Evolutionary conservation across 2,113 vertebrate species (phyloP).

Genomic region (Etheostoma spectabile): DNA sequence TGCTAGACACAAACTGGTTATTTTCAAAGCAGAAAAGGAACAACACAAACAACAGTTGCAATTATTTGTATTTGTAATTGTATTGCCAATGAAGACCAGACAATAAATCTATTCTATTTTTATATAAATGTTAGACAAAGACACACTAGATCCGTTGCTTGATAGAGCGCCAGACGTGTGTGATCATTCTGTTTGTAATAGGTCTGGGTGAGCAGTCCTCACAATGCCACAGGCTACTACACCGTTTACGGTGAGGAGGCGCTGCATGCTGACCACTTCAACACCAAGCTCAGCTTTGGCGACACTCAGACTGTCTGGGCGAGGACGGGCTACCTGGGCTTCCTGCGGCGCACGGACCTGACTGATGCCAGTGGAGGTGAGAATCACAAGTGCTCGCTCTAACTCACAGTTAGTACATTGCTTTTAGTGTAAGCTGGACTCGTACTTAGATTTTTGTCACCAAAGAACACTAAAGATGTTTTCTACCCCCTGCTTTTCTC

Average conservation of each 20-base stretch:
- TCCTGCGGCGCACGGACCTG: conserved; percentile 94
- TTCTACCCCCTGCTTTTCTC: background rate
- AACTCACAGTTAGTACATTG: background rate
- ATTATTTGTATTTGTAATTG: background rate
- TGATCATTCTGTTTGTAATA: conserved; percentile 55
- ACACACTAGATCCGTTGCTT: background rate
- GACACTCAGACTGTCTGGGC: conserved; percentile 96
- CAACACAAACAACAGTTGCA: background rate
- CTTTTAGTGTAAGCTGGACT: background rate
- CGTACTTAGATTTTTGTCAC: background rate
- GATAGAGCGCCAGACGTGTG: background rate
- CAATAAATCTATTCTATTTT: background rate
- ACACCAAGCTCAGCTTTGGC: conserved; percentile 93
- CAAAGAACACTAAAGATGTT: background rate
- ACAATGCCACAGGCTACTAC: conserved; percentile 96
- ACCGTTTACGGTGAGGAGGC: conserved; percentile 95
- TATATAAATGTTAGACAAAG: background rate
- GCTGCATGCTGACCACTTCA: conserved; percentile 95
- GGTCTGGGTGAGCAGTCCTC: conserved; percentile 97
- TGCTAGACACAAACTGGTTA: background rate
- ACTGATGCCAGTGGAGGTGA: conserved; percentile 96
- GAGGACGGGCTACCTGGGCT: conserved; percentile 95
- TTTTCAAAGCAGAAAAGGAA: background rate
- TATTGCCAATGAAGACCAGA: background rate
- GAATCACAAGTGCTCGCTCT: conserved; percentile 9